Base-by-base conservation (phyloP, 2,113 vertebrate species). In the Misgurnus anguillicaudatus region DNA sequence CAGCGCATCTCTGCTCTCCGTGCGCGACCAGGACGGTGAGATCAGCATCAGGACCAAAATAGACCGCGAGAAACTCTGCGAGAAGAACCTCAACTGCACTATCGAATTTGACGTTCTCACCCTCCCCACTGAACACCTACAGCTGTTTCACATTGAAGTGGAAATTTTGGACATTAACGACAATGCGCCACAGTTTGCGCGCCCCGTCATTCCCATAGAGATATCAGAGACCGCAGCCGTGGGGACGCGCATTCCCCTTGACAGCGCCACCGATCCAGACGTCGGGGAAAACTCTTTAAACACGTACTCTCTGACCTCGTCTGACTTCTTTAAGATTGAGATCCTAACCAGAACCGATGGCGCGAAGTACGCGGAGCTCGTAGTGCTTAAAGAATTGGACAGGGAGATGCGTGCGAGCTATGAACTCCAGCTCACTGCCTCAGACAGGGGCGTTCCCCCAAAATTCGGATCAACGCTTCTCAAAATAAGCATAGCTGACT, bases 111-210 rank as follows among this genome's bases (percentile, higher is more conserved):
- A 99, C 69, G 97, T 99, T 86, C 94, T 99, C 83, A 95, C 95
- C 1, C 93, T 99, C 14, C 98, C 98, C 57, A 99, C 98, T 0
- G 96, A 98, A 60, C 95, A 98, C 87, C 93, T 99, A 81, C 97
- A 98, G 89, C 93, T 98, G 8, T 98, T 99, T 83, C 98, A 98
- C 38, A 91, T 99, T 8, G 95, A 98, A 77, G 95, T 99, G 11
- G 96, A 98, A 80, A 96, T 99, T 85, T 65, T 99, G 91, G 98
- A 99, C 84, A 97, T 99, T 66, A 99, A 99, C 58, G 97, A 99
- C 86, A 96, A 99, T 88, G 91, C 96, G 1, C 98, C 98, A 0
- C 97, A 95, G 86, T 99, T 99, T 74, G 93, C 98, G 58, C 92
- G 96, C 67, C 79, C 95, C 11, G 87, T 98, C 60, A 96, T 99